Evolutionary conservation across 2,113 vertebrate genomes (phyloP).

Genomic region (Cinclus mexicanus): DNA sequence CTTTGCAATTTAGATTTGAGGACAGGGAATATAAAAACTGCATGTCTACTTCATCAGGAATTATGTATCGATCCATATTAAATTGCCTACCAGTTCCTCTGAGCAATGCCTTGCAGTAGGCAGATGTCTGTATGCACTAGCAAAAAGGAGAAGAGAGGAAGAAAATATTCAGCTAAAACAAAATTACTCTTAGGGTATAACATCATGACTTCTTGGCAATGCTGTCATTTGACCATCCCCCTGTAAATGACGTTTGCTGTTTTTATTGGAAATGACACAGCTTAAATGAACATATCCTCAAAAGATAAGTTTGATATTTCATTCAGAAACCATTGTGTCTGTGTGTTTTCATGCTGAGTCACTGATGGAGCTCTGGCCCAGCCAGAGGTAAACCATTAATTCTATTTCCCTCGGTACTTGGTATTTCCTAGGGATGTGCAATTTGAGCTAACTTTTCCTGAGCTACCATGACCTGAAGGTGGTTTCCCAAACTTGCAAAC

Average conservation of each 20-base stretch:
- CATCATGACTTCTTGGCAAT: neutral
- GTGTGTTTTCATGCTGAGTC: neutral
- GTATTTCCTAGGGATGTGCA: neutral
- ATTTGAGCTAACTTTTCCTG: neutral
- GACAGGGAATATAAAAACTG: conserved; percentile 12
- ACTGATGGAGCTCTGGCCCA: neutral
- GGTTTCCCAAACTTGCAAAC: neutral
- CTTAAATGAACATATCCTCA: neutral
- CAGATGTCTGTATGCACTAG: neutral
- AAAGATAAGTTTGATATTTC: neutral
- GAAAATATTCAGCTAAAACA: neutral
- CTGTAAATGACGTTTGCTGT: neutral
- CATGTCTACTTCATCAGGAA: conserved; percentile 25
- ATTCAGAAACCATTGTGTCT: neutral
- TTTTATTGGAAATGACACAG: neutral
- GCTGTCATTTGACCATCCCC: neutral
- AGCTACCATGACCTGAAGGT: neutral
- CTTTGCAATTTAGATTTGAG: conserved; percentile 54
- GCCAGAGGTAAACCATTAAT: neutral
- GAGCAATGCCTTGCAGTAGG: neutral
- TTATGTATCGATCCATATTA: neutral
- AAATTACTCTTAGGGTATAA: neutral
- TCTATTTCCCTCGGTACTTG: neutral
- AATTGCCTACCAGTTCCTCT: neutral
- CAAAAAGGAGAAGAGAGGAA: neutral